These are phyloP conservation scores for Thymallus thymallus DNA, from an alignment of 2,113 vertebrate species.

Conservation along the genomic window DNA sequence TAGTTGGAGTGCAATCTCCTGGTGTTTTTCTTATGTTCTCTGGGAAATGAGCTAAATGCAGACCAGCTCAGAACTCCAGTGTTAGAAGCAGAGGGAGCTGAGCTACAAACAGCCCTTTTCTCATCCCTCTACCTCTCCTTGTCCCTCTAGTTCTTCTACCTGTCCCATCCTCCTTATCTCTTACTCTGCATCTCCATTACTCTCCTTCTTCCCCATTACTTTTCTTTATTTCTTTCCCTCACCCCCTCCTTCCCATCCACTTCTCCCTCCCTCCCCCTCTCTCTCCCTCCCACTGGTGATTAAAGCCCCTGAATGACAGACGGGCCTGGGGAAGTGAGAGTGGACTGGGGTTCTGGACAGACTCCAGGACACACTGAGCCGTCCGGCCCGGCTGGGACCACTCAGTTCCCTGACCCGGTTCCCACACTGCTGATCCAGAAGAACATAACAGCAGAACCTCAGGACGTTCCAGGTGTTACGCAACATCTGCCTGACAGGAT, in stretches of 20 bases:
- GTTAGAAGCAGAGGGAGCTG: no score
- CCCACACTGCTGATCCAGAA: neutral
- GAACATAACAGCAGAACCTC: neutral
- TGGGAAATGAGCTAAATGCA: no score
- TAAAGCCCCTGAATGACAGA: no score
- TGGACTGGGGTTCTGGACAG: no score
- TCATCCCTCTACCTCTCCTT: no score
- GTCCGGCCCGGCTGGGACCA: no score
- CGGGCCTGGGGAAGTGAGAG: no score
- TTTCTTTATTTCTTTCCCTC: neutral
- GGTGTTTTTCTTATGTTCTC: no score
- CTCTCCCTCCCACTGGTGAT: neutral
- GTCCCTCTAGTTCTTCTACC: neutral
- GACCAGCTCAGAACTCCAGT: no score
- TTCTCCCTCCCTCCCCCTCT: neutral
- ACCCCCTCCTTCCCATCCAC: neutral
- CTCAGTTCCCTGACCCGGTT: constrained; percentile 1
- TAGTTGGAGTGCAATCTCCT: no score
- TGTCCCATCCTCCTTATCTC: neutral
- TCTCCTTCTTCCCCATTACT: neutral
- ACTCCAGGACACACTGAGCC: no score
- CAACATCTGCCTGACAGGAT: constrained; percentile 3
- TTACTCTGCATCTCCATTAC: neutral
- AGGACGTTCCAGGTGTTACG: neutral
- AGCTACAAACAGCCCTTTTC: no score